Evolutionary conservation across 2,888 invertebrate genomes (phyloP), one percentile per base, ranked within the genome.

Genomic region (Stenotaenia linearis): DNA sequence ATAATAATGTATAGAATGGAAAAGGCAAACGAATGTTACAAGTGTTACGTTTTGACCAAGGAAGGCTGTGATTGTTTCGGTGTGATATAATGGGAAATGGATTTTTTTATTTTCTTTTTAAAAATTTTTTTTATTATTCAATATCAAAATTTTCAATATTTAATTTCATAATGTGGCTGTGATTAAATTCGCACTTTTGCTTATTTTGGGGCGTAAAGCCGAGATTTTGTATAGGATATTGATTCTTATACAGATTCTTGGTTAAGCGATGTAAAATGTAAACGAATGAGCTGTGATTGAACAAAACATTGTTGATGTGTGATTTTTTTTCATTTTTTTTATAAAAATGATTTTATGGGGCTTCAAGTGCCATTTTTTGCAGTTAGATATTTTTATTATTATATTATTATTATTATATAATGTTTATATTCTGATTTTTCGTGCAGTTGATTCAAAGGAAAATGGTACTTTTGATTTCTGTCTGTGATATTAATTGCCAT

Each of bases 381-480:
- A 40, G 56, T 56, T 56, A 56, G 56, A 18, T 56, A 56, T 56
- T 56, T 9, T 56, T 21, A n/a, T 56, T 21, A 56, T 56, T 18
- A 18, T 56, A 21, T 3, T 23, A 21, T 21, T 56, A 21, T 18
- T 56, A 9, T 6, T 4, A 5, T 18, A 21, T 56, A 9, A 18
- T 21, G 23, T 23, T 7, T 15, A 40, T 69, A 25, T 28, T 23
- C n/a, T 28, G 69, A 7, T 69, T 69, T 69, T 69, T 18, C 21
- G 56, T 21, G 23, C 23, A 21, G 25, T 69, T 69, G 23, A 3
- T 18, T n/a, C 23, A 61, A 69, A 50, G 18, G 69, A 69, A 69
- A 69, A 69, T 69, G 69, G 69, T 69, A 69, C 69, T 69, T 69
- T 69, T 69, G 69, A 69, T 69, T 69, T 69, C 69, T 69, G 69